Evolutionary conservation across 1,140 invertebrate genomes (phyloP), one percentile per base, ranked within the genome.

Genomic region (Pogonus chalceus): DNA sequence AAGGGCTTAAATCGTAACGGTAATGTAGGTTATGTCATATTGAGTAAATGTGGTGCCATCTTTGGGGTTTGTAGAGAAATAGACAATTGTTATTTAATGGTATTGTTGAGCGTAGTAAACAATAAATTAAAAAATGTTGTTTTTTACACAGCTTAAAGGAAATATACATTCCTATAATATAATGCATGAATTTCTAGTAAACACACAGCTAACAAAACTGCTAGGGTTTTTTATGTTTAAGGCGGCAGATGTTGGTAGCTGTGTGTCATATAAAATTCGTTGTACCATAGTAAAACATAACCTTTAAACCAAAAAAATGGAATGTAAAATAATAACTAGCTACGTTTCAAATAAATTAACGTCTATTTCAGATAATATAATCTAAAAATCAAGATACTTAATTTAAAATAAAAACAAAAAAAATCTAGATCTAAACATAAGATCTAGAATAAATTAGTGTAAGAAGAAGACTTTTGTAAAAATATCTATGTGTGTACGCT

Each of bases 401-500:
- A 43, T 10, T 43, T 3, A 43, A 18, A n/a, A n/a, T n/a, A n/a
- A n/a, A n/a, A n/a, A n/a, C n/a, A n/a, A n/a, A n/a, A n/a, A n/a
- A n/a, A n/a, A n/a, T n/a, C n/a, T n/a, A n/a, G 37, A 18, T 12
- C 3, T 43, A 10, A 43, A 43, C 18, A 10, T 43, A 12, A 43
- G 18, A 18, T 43, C n/a, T n/a, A n/a, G n/a, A n/a, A n/a, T n/a
- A n/a, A n/a, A n/a, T n/a, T n/a, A n/a, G n/a, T n/a, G n/a, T 43
- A 43, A 43, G 18, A 9, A 43, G 7, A 16, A 43, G 37, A 43
- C 37, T 43, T 43, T 43, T 43, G 37, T 43, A 43, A 43, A 43
- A 43, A 31, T 43, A 43, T 43, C 37, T 43, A 43, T 43, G 37
- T 43, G 37, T 43, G 37, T 43, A 43, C 37, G 37, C 37, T 43